Base-by-base conservation (phyloP, 2,888 invertebrate species). In the Adineta ricciae region DNA sequence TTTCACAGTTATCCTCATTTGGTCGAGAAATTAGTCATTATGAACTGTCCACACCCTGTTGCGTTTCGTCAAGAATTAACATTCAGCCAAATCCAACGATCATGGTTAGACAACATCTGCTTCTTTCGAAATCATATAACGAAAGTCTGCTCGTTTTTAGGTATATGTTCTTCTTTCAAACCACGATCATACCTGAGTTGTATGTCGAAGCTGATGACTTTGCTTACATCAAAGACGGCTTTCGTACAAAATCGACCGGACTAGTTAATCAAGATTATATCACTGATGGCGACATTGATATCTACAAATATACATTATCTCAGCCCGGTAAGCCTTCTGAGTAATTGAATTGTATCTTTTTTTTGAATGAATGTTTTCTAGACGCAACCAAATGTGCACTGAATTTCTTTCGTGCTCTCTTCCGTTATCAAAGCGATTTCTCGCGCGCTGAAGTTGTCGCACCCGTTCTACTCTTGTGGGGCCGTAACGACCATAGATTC, bases 241-340 rank as follows among this genome's bases (percentile, higher is more conserved):
- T 89, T 83, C 83, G 54, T n/a, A 86, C 87, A 7, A 87, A 87
- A 46, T 38, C 84, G n/a, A 78, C 84, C 21, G 87, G 88, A 4
- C 85, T 88, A 50, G 50, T 83, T 8, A 86, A 86, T 38, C 86
- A 86, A 54, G 87, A 88, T 50, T 88, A 88, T n/a, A 88, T 90
- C 52, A 88, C 89, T 24, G 90, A 92, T n/a, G 92, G 92, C 83
- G 93, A 93, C 87, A 90, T 94, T n/a, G 94, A 94, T 88, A 94
- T 94, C 0, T 94, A 93, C 89, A 94, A 94, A 90, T 94, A 94
- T 88, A 91, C 93, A 8, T 94, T 94, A 89, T 93, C 93, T 49
- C 91, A 93, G 87, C 92, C 92, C 89, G 93, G 93, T 89, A 32
- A 64, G 5, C n/a, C 27, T 14, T 14, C 11, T 27, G 9, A 14